A percentile compares a stretch with the other conserved stretches of the same genome.
Evolutionary conservation across 2,888 invertebrate species (phyloP).

Genomic region (Branchipolynoe longqiensis): DNA sequence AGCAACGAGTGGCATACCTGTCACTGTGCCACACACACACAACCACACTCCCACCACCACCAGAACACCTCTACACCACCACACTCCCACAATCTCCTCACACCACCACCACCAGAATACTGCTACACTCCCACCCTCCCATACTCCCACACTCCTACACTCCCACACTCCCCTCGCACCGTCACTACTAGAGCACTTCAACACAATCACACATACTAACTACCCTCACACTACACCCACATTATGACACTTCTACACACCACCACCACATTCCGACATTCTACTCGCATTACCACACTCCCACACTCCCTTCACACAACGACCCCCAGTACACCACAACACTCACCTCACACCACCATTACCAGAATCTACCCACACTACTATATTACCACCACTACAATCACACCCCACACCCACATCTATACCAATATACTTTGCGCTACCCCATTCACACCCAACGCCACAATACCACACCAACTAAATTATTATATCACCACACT

Average conservation of each 20-base stretch:
- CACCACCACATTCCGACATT: not conserved
- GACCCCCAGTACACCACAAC: not conserved
- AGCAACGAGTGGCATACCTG: too few species aligned
- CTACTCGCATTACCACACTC: not conserved
- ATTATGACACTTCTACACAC: not conserved
- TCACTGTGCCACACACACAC: too few species aligned
- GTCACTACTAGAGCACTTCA: not conserved
- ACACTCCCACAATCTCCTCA: not conserved
- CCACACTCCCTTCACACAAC: not conserved
- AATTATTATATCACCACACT: too few species aligned
- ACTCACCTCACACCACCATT: too few species aligned
- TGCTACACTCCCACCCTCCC: not conserved
- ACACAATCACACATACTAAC: not conserved
- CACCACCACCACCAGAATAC: not conserved
- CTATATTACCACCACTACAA: too few species aligned
- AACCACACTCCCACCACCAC: too few species aligned
- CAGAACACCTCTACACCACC: too few species aligned
- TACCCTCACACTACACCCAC: not conserved
- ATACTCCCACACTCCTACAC: not conserved
- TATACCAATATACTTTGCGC: too few species aligned
- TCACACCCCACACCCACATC: too few species aligned
- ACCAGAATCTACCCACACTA: not conserved
- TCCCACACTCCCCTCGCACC: not conserved
- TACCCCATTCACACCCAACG: too few species aligned
- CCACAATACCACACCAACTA: too few species aligned